Evolutionary conservation across 1,140 invertebrate genomes (phyloP), one percentile per base, ranked within the genome.

Genomic region (Bombus difficillimus): DNA sequence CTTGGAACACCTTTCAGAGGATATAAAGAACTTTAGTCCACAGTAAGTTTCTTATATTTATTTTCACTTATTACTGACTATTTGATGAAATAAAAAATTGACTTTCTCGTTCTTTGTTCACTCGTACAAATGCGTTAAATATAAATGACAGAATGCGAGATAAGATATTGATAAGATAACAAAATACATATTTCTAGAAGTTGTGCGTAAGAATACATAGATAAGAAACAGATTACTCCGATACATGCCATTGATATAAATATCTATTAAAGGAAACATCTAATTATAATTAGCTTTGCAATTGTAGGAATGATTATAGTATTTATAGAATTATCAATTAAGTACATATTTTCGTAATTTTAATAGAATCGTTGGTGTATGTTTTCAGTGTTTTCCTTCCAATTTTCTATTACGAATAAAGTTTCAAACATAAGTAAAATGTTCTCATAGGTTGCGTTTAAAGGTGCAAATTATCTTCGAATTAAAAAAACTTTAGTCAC

Each of bases 11-110:
- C 25, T 90, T 32, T 87, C 76, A 34, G 79, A 81, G 6, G 71
- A 88, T 28, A 2, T 91, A 25, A 74, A 88, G 5, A 34, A 75
- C 32, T 69, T 86, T 5, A 79, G 64, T 2, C 73, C 90, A 4
- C 85, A 86, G 89, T 92, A 43, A 91, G 81, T 73, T 34, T 66
- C 43, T 59, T 41, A 62, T 62, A 62, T 69, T 8, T 71, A 13
- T 86, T 76, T 64, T 37, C 62, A 72, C n/a, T 66, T 43, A 39
- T 5, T 41, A 66, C n/a, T 66, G 5, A n/a, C 68, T 12, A 37
- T 53, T n/a, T 1, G 22, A 57, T 25, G 72, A 53, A 53, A 71
- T 57, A 15, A 25, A 53, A 53, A 22, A 53, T 22, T 53, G n/a
- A 25, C 37, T 75, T 68, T 68, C 2, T n/a, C 47, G 6, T 18